Evolutionary conservation across 1,140 invertebrate species (phyloP), one percentile per base, ranked within the genome.

Genomic region (Drosophila serrata): DNA sequence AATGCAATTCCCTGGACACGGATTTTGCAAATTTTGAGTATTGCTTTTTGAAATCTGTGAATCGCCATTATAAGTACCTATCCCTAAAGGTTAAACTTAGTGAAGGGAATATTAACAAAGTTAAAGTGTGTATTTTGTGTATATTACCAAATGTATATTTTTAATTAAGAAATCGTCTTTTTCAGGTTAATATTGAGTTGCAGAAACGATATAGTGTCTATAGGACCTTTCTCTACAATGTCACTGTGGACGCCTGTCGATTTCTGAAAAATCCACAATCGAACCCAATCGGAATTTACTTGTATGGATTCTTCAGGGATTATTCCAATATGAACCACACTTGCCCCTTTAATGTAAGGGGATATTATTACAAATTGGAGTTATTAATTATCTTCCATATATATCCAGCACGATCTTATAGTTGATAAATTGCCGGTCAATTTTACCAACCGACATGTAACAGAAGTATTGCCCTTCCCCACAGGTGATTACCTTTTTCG

Each of bases 11-110:
- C 1, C 13, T 46, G 19, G 45, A 46, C 13, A 15, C 13, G 7
- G 22, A 46, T 1, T 46, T 46, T 13, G 3, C 3, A 13, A 6
- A 27, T 0, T 9, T 46, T 24, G 45, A 46, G 0, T 46, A 46
- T 15, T 46, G 45, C 6, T 15, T 9, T 5, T 46, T 46, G 4
- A 46, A 46, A 24, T 46, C 45, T 4, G 45, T 46, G 22, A 75
- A 75, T 42, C 72, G 72, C 0, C 42, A 33, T 11, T 75, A 48
- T 6, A 75, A 73, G 27, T 75, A 75, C 5, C 8, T 75, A 5
- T 73, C 72, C 1, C 0, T 69, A 1, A 53, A 43, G 4, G 46
- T 45, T 0, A 63, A 49, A 0, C 17, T 69, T 5, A 43, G n/a
- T 6, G 43, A 53, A 12, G 5, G 13, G 5, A 46, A 46, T 0